Percentiles rank a stretch among this genome's conserved stretches.
phyloP scores from a whole-genome alignment of 2,113 vertebrate genomes.

The Paracanthobrama guichenoti region DNA sequence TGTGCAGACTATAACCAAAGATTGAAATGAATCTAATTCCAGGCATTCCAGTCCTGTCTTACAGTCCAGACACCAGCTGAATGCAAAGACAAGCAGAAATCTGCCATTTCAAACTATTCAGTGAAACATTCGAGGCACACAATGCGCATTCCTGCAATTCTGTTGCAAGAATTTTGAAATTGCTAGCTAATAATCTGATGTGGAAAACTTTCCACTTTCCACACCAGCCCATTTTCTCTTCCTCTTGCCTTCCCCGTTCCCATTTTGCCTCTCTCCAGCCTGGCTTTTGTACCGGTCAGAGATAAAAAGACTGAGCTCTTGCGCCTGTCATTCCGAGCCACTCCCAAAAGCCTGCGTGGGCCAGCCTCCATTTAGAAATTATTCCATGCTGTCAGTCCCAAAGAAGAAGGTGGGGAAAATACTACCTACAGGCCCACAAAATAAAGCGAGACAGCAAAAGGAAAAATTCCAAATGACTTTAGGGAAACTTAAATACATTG shows the following conservation, averaged over 20 bases:
- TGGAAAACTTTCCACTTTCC: conserved; percentile 25
- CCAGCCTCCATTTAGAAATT: conserved; percentile 75
- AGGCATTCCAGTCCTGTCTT: conserved; percentile 59
- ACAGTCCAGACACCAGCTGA: conserved; percentile 29
- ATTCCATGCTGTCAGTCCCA: conserved; percentile 75
- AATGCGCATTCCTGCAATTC: not conserved
- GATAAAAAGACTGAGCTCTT: conserved; percentile 31
- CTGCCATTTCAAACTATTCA: conserved; percentile 34
- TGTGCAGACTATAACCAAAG: not conserved
- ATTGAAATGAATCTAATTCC: conserved; percentile 53
- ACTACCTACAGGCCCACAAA: not conserved
- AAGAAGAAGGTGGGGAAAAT: conserved; percentile 4
- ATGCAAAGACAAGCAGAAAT: conserved; percentile 15
- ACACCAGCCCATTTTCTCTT: conserved; percentile 2
- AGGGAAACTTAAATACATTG: not conserved
- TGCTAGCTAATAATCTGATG: not conserved
- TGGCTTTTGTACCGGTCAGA: not conserved
- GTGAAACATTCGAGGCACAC: not conserved
- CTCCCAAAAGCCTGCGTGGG: conserved; percentile 61
- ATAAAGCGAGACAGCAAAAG: conserved; percentile 11
- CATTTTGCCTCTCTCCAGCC: conserved; percentile 1
- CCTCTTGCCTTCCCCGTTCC: conserved; percentile 9
- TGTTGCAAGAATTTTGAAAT: conserved; percentile 15
- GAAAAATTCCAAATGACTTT: conserved; percentile 28
- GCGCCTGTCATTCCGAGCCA: conserved; percentile 59